Conservation (phyloP, 1,140 invertebrate species). For the Drosophila auraria region DNA sequence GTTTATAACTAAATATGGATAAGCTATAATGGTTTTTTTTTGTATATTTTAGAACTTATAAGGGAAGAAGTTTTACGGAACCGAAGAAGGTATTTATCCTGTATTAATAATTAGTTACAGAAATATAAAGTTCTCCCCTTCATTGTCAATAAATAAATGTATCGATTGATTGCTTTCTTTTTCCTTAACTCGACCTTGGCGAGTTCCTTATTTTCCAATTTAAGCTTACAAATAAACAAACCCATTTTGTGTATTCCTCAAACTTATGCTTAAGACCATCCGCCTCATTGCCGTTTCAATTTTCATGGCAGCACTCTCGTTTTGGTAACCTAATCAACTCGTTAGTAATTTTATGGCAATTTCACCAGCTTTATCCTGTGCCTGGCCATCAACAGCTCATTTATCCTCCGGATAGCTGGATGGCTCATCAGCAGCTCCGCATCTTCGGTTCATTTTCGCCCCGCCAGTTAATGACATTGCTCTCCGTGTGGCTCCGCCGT, state of each 20-base stretch:
- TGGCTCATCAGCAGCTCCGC: neutral
- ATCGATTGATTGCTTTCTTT: too few species aligned
- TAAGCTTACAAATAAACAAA: neutral
- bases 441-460: slow-evolving; percentile 51
- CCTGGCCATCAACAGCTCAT: slow-evolving; percentile 46
- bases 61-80: neutral
- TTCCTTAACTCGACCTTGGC: too few species aligned
- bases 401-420: slow-evolving; percentile 16
- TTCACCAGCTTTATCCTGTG: slow-evolving; percentile 47
- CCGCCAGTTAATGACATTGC: slow-evolving; percentile 66
- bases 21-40: too few species aligned
- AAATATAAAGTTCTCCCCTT: too few species aligned
- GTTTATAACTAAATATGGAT: neutral
- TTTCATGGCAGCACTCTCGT: slow-evolving; percentile 9
- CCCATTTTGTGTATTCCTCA: neutral
- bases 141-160: too few species aligned
- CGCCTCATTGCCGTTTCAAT: slow-evolving; percentile 15
- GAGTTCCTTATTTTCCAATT: too few species aligned
- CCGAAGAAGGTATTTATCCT: too few species aligned
- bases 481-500: slow-evolving; percentile 25
- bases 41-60: neutral
- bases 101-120: too few species aligned
- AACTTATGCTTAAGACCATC: neutral
- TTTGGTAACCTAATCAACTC: slow-evolving; percentile 52
- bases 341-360: slow-evolving; percentile 61